These are phyloP conservation scores for Idaea straminata DNA, from an alignment of 2,888 invertebrate genomes.

Conservation along the genomic window DNA sequence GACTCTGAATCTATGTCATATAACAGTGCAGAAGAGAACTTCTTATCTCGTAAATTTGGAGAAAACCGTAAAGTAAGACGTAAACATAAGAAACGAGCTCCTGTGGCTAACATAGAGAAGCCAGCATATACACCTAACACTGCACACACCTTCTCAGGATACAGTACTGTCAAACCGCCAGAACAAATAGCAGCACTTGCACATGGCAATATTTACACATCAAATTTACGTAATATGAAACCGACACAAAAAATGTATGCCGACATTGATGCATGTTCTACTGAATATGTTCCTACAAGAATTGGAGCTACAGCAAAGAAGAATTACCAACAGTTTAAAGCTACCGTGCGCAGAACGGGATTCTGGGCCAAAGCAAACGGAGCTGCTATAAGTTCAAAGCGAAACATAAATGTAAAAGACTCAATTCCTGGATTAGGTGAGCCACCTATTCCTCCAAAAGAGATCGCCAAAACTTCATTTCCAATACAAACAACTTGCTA, in stretches of 20 bases:
- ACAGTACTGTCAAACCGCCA: slow-evolving; percentile 53
- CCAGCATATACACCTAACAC: slow-evolving; percentile 39
- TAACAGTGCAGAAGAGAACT: slow-evolving; percentile 67
- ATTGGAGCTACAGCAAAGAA: slow-evolving; percentile 64
- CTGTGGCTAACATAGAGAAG: slow-evolving; percentile 24
- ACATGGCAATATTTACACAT: slow-evolving; percentile 67
- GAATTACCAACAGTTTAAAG: slow-evolving; percentile 72
- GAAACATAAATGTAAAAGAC: slow-evolving; percentile 13
- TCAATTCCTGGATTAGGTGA: slow-evolving; percentile 7
- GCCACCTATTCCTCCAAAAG: slow-evolving; percentile 8
- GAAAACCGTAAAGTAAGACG: slow-evolving; percentile 51
- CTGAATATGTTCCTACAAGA: slow-evolving; percentile 74
- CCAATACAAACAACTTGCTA: not conserved
- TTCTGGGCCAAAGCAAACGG: slow-evolving; percentile 74
- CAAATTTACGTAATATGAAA: slow-evolving; percentile 64
- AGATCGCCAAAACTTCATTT: slow-evolving; percentile 16
- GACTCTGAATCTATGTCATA: slow-evolving; percentile 68
- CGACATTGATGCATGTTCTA: slow-evolving; percentile 60
- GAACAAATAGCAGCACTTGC: slow-evolving; percentile 52
- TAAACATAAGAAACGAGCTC: slow-evolving; percentile 48
- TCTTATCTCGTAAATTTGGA: slow-evolving; percentile 64
- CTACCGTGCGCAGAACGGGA: slow-evolving; percentile 67
- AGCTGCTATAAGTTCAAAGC: slow-evolving; percentile 28
- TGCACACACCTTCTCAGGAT: slow-evolving; percentile 49
- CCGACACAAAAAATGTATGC: slow-evolving; percentile 34